phyloP scores from a whole-genome alignment of 2,797 vertebrate genomes.

The Cygnus olor region DNA sequence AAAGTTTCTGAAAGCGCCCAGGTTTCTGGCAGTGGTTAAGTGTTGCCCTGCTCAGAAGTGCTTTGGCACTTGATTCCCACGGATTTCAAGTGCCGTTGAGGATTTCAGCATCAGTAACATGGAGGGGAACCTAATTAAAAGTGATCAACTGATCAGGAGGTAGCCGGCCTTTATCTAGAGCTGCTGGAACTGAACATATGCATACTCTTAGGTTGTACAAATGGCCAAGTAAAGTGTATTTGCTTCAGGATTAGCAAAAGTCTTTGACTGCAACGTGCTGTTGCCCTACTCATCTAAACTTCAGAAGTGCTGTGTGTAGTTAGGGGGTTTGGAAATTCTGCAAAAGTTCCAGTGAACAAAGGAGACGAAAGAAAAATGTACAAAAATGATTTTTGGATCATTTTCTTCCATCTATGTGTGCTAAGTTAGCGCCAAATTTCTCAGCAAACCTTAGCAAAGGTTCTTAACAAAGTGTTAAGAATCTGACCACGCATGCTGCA shows the following conservation, averaged over 20 bases:
- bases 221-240: not conserved
- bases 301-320: not conserved
- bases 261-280: not conserved
- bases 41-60: not conserved
- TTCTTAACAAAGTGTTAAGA: not conserved
- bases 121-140: not conserved
- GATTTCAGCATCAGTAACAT: not conserved
- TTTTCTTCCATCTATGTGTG: not conserved
- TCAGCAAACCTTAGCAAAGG: not conserved
- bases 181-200: not conserved
- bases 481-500: accelerated
- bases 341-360: not conserved
- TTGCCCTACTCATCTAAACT: not conserved
- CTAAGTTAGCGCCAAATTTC: not conserved
- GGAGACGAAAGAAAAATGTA: not conserved
- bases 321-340: not conserved
- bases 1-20: not conserved
- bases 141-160: not conserved
- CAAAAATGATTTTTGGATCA: not conserved
- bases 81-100: not conserved
- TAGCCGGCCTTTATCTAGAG: not conserved
- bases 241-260: not conserved
- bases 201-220: not conserved
- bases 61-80: not conserved
- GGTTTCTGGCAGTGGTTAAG: not conserved